Conservation (phyloP, 2,113 vertebrate species). For the Pseudorectes ferrugineus region DNA sequence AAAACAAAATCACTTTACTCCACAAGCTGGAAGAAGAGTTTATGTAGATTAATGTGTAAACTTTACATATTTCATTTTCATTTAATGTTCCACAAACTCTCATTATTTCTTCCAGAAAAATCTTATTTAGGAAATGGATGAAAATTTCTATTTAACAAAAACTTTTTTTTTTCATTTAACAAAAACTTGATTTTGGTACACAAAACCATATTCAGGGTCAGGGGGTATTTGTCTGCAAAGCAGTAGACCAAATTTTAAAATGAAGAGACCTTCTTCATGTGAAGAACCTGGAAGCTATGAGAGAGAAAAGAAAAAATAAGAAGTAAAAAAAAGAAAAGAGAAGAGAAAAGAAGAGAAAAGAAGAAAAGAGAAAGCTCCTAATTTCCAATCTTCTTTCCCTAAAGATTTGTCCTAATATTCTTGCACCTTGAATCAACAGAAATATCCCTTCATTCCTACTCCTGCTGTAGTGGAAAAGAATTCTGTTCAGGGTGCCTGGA, state of each 20-base stretch:
- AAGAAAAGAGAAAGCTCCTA: neutral
- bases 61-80: neutral
- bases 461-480: neutral
- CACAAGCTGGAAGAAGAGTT: neutral
- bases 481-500: neutral
- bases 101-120: neutral
- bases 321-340: accelerated
- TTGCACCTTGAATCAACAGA: neutral
- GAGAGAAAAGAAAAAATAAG: neutral
- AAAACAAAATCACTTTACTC: neutral
- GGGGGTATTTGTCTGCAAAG: neutral
- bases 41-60: neutral
- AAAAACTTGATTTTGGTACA: neutral
- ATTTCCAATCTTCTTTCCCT: neutral
- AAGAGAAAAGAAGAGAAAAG: no score
- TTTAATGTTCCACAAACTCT: neutral
- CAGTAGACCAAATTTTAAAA: neutral
- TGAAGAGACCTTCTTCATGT: neutral
- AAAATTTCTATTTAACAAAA: neutral
- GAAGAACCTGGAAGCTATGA: neutral
- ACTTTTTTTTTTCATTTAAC: neutral
- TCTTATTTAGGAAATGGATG: neutral
- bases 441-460: neutral
- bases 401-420: neutral
- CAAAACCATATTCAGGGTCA: neutral